phyloP scores from a whole-genome alignment of 2,888 invertebrate species.

The Dilophus febrilis region DNA sequence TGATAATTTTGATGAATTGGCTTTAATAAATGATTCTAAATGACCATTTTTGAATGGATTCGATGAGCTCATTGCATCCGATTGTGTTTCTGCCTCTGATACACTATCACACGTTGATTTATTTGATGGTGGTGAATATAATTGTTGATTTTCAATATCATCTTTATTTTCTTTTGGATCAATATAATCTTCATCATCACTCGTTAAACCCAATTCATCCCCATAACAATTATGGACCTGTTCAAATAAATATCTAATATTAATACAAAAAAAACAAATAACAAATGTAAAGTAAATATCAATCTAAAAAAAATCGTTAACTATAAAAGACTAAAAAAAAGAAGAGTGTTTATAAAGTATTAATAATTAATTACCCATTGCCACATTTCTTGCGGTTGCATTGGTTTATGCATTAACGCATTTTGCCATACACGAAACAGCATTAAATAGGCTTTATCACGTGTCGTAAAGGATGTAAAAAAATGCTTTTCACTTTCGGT shows the following conservation, averaged over 20 bases:
- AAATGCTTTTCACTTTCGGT: conserved; percentile 75
- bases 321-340: not conserved
- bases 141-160: conserved; percentile 16
- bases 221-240: conserved; percentile 89
- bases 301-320: no score
- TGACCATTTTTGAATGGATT: no score
- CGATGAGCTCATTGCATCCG: not conserved
- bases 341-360: no score
- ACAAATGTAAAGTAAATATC: conserved; percentile 1
- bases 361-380: conserved; percentile 48
- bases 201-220: conserved; percentile 80
- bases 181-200: conserved; percentile 77
- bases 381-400: conserved; percentile 72
- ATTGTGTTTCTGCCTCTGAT: conserved; percentile 6
- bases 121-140: not conserved
- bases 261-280: no score
- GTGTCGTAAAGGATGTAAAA: conserved; percentile 83
- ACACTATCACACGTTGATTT: conserved; percentile 16
- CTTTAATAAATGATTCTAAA: no score
- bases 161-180: conserved; percentile 40
- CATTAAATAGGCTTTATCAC: conserved; percentile 92
- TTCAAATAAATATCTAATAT: no score
- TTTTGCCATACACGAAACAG: conserved; percentile 94
- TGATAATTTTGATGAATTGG: no score
- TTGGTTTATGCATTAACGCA: conserved; percentile 77